Base-by-base conservation (phyloP, 1,140 invertebrate genomes). In the Drosophila lacteicornis region DNA sequence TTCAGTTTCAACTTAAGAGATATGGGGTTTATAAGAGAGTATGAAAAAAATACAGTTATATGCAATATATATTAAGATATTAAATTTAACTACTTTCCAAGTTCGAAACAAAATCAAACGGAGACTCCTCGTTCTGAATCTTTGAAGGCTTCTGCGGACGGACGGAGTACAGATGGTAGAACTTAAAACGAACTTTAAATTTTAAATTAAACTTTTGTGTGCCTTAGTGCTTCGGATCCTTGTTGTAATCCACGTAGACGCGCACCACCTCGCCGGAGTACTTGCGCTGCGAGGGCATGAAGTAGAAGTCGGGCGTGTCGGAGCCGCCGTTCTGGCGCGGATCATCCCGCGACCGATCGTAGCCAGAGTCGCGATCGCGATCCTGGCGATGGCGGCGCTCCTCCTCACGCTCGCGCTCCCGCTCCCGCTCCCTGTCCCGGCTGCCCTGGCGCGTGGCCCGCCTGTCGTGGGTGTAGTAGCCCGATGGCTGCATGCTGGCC, bases 281-380 rank as follows among this genome's bases (percentile, higher is more conserved):
- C 92, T 98, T 98, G 55, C 97, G 93, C 86, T 98, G 97, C 36
- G 97, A 98, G 15, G 97, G 97, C 97, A 98, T 98, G 91, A 98
- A 98, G 93, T 98, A 98, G 93, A 98, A 98, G 93, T 98, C 97
- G 0, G 97, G 96, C 71, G 91, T 96, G 94, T 85, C 94, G 50
- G 81, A 94, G 75, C 86, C 85, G 69, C 91, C 83, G 74, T 87
- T 92, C 40, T 87, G 55, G 13, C 91, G 91, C 6, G 91, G 91
- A 87, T 92, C 91, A 17, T 92, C 91, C 0, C 91, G 80, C 62
- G 86, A 80, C 61, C 80, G 67, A 60, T 63, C 86, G 61, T 79
- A 92, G 74, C 85, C 76, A 30, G 84, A 49, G 19, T 83, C 78
- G 7, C 86, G 73, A n/a, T 82, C 84, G 1, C 84, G 56, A 4